Evolutionary conservation across 2,113 vertebrate species (phyloP).

Genomic region (Aegotheles bennettii): DNA sequence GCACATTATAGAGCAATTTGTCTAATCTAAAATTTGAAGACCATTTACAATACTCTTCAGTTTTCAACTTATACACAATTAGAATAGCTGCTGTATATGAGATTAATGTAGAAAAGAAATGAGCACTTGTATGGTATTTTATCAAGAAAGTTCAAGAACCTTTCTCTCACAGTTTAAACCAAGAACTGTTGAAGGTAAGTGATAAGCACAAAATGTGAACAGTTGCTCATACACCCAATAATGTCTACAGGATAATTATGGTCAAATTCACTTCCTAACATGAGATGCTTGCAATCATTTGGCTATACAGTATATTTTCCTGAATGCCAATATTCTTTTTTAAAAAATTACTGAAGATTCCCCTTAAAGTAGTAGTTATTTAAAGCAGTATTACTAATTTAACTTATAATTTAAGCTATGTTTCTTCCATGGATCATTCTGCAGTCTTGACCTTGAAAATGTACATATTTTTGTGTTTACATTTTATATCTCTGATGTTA

Average conservation of each 20-base stretch:
- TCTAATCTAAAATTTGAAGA: neutral
- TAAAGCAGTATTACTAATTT: neutral
- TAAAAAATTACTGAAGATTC: neutral
- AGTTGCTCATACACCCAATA: neutral
- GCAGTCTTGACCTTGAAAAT: neutral
- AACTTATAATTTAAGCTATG: neutral
- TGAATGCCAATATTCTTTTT: neutral
- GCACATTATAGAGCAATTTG: neutral
- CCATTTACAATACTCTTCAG: neutral
- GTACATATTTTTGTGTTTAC: neutral
- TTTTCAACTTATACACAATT: neutral
- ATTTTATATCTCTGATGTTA: neutral
- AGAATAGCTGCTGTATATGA: neutral
- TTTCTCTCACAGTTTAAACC: slow-evolving; percentile 24
- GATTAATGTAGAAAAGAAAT: neutral
- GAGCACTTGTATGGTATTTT: neutral
- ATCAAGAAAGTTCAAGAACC: slow-evolving; percentile 29
- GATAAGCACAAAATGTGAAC: neutral
- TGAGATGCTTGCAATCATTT: neutral
- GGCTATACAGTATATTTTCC: neutral
- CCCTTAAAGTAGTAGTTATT: neutral
- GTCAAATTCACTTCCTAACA: neutral
- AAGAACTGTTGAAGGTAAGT: slow-evolving; percentile 4
- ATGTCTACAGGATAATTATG: neutral
- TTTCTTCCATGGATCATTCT: neutral